Base-by-base conservation (phyloP, 2,888 invertebrate genomes). In the Auanema sp. region DNA sequence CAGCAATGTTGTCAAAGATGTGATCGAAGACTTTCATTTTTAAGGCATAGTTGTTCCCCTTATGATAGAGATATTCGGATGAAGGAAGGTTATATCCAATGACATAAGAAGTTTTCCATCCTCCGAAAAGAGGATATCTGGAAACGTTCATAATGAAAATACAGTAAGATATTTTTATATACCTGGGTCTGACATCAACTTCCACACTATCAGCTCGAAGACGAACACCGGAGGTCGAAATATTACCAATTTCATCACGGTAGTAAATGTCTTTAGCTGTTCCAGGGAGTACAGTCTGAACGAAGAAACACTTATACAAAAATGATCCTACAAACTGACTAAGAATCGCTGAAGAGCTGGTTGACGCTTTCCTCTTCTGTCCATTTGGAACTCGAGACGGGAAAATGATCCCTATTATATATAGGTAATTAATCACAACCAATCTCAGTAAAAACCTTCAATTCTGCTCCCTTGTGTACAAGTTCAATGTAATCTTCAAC, bases 71-170 rank as follows among this genome's bases (percentile, higher is more conserved):
- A 85, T 96, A 96, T 84, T 96, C 95, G 84, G 94, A 94, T 76
- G 94, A 93, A 2, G 98, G 97, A 0, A 98, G 91, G 86, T 94
- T 96, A 87, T 96, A 95, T 2, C 98, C 98, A 53, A 98, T 88
- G 49, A 91, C 91, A 85, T 99, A 99, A 77, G 93, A 92, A 10
- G 95, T 96, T 85, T 92, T 92, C 98, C 98, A 99, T 14, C 98
- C 98, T 60, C 98, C 98, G 85, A 97, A 98, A 4, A 98, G 87
- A 2, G 98, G 98, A 85, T 96, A 98, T 79, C 98, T 88, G 33
- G 10, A 65, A 24, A 43, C 33, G 33, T 12, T 43, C 5, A 4
- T n/a, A 44, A 12, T 57, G 0, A 43, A 49, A 57, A 40, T n/a
- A 16, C 55, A 1, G 33, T 33, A 5, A 33, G 33, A 33, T 33